Base-by-base conservation (phyloP, 2,888 invertebrate genomes). In the Pseudanteris insignis region DNA sequence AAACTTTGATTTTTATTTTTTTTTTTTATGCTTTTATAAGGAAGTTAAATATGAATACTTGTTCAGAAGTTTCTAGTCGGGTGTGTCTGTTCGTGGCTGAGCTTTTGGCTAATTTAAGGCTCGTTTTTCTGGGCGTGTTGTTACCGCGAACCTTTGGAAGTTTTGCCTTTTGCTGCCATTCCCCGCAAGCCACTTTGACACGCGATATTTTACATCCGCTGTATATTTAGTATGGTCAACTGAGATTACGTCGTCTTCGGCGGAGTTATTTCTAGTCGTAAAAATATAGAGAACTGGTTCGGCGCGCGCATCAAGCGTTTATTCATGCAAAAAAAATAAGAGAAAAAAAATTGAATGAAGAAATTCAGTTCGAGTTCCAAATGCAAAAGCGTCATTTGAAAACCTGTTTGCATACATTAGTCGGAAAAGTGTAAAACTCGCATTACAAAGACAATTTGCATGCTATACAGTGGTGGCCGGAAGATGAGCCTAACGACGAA, bases 191-290 rank as follows among this genome's bases (percentile, higher is more conserved):
- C 26, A 34, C 32, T 53, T 53, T 43, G 53, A 53, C 43, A 53
- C 11, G 24, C 30, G 43, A 53, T 53, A 43, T 43, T 30, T 28
- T 21, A 14, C 30, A 28, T 34, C 30, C 32, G 33, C 5, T 36
- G 24, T 44, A 25, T 30, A 51, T 24, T 51, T 41, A 18, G 26
- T 29, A 32, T 10, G 53, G 44, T 44, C 53, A 44, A 38, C 26
- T 38, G 29, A 29, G 51, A 37, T 53, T 36, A 29, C 43, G 29
- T 11, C 24, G 15, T 43, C 2, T 7, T 9, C 14, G 7, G 18
- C 12, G 8, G 14, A 10, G 41, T 40, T 34, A 50, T 28, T 51
- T 43, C 24, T 34, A 11, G 21, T 2, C 32, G 30, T 7, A 10
- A 38, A 48, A 48, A 32, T 48, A 38, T 11, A 15, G 11, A 48